Percentiles rank a stretch among this genome's conserved stretches.
Conservation (phyloP, 2,888 invertebrate genomes). For the Nephrotoma appendiculata region DNA sequence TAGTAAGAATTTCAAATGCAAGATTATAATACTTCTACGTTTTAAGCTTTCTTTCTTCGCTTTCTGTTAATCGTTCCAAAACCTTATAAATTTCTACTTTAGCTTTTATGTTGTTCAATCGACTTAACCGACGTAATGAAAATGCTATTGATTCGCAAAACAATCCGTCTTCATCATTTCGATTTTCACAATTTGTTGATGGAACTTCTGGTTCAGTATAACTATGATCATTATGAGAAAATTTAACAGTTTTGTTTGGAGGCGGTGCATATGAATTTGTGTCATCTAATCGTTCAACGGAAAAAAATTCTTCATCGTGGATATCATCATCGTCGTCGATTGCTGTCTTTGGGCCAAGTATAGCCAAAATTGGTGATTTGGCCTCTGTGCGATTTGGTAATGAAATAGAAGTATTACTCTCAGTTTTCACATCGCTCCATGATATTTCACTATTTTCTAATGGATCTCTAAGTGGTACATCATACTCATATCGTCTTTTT, state of each 20-base stretch:
- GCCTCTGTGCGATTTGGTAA: background rate
- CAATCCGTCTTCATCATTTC: slow-evolving; percentile 25
- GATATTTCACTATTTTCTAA: background rate
- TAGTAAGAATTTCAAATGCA: too few species aligned
- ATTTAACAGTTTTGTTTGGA: slow-evolving; percentile 3
- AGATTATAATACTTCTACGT: background rate
- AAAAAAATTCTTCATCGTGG: background rate
- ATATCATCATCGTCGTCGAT: background rate
- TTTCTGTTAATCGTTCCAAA: slow-evolving; percentile 25
- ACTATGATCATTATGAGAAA: background rate
- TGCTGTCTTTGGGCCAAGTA: background rate
- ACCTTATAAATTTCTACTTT: slow-evolving; percentile 30
- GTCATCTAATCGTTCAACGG: background rate
- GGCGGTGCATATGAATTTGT: background rate
- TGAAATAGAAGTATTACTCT: background rate
- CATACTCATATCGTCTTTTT: background rate
- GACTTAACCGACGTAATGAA: slow-evolving; percentile 25
- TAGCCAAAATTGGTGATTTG: background rate
- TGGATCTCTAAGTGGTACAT: background rate
- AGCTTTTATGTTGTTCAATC: slow-evolving; percentile 27
- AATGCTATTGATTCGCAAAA: slow-evolving; percentile 27
- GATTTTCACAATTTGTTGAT: background rate
- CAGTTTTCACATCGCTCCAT: background rate
- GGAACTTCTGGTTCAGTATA: background rate
- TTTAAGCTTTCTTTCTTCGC: background rate